phyloP scores from a whole-genome alignment of 1,140 invertebrate genomes.

The Papilio dardanus region DNA sequence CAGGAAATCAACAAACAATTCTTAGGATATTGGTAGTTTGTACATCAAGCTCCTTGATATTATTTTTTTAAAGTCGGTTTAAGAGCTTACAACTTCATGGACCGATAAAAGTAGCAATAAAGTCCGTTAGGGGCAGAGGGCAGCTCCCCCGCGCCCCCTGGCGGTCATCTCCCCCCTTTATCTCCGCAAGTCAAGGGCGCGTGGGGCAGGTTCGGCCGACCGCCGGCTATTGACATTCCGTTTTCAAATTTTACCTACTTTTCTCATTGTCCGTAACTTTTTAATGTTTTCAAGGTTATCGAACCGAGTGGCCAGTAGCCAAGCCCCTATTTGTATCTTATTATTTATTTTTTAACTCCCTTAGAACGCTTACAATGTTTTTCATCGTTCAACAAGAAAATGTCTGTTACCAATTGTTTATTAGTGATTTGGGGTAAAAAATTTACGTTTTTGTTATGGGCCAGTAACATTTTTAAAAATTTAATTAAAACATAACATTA shows the following conservation, averaged over 20 bases:
- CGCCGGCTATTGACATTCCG: constrained; percentile 80
- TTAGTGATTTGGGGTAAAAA: neutral
- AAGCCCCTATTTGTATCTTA: constrained; percentile 43
- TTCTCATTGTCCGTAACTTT: constrained; percentile 78
- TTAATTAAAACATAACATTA: neutral
- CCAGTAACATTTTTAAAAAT: neutral
- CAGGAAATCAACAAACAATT: too few relatives aligned
- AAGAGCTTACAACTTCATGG: constrained; percentile 50
- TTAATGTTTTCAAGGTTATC: constrained; percentile 68
- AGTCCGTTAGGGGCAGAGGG: constrained; percentile 54
- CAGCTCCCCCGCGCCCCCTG: constrained; percentile 40
- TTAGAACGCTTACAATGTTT: neutral
- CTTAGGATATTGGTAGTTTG: too few relatives aligned
- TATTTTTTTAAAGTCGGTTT: constrained; percentile 42
- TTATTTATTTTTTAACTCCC: constrained; percentile 17
- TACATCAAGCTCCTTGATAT: neutral
- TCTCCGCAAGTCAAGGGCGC: constrained; percentile 78
- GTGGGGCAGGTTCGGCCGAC: constrained; percentile 78
- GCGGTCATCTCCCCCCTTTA: constrained; percentile 76
- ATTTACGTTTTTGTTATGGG: too few relatives aligned
- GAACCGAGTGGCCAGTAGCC: constrained; percentile 62
- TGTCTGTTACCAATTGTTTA: neutral
- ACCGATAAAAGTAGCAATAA: constrained; percentile 58
- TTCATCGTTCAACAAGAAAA: neutral
- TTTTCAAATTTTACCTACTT: constrained; percentile 79